Evolutionary conservation across 2,113 vertebrate species (phyloP), one percentile per base, ranked within the genome.

Genomic region (Chamaetylas fuelleborni): DNA sequence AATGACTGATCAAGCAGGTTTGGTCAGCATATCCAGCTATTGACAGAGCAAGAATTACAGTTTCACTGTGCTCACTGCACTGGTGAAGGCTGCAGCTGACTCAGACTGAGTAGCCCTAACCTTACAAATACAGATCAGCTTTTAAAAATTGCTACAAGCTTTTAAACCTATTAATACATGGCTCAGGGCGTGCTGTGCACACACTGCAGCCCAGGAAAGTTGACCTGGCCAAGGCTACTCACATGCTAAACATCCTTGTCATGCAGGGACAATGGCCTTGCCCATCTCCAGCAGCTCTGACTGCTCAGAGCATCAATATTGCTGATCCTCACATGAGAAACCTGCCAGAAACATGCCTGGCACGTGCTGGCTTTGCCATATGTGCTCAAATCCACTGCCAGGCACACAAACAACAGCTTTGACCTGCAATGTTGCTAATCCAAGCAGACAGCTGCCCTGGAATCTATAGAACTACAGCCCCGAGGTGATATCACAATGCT

Each of bases 381-480:
- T 17, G 14, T 2, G 5, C 69, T 69, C 81, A 42, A 3, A 56
- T 19, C 33, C 6, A 8, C 51, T 11, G 8, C n/a, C 58, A 72
- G 92, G 40, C 19, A 20, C 3, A 0, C 17, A 12, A 34, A 48
- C 22, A 25, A 31, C 0, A 18, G 28, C n/a, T 73, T 7, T 38
- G 64, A 26, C 3, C 2, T 10, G 31, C 48, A 61, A 6, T 1
- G 6, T 2, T 57, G 47, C 34, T 54, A 11, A 60, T 14, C 29
- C 11, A 61, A 65, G 26, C 5, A 15, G 36, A 36, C 66, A 47
- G 28, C 43, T 50, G 5, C 47, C 15, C 15, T 0, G 0, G 17
- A 50, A 28, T 8, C 29, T 6, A 4, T 0, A 18, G 29, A 69
- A 31, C 25, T 12, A 4, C 6, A 14, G 43, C 34, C 26, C 14